phyloP scores from a whole-genome alignment of 1,140 invertebrate species.

The Leptestheria dahalacensis region DNA sequence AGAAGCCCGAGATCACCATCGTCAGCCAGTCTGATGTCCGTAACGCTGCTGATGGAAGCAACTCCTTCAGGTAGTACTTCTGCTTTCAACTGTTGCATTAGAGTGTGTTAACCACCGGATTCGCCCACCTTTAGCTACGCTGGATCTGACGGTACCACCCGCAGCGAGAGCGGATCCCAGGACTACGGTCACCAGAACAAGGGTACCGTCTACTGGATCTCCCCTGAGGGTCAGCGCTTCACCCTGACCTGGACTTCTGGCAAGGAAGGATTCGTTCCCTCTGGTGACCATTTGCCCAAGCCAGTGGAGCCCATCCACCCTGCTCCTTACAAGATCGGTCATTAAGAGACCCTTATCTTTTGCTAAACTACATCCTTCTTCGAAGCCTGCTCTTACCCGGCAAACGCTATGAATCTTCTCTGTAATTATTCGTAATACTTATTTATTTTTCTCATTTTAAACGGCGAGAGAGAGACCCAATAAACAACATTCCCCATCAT shows the following conservation, averaged over 20 bases:
- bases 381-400: no score
- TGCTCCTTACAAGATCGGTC: not conserved
- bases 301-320: not conserved
- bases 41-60: slow-evolving; percentile 5
- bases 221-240: slow-evolving; percentile 18
- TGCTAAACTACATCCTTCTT: no score
- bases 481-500: no score
- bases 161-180: not conserved
- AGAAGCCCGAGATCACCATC: not conserved
- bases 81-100: not conserved
- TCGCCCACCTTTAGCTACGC: not conserved
- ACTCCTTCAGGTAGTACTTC: not conserved
- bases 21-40: slow-evolving; percentile 9
- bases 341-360: no score
- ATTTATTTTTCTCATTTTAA: no score
- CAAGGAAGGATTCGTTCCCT: slow-evolving; percentile 19
- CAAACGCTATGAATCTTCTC: no score
- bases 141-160: slow-evolving; percentile 9
- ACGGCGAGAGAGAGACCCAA: no score
- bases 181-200: not conserved
- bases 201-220: not conserved
- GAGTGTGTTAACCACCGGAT: not conserved
- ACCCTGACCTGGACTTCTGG: slow-evolving; percentile 19
- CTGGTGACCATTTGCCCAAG: slow-evolving; percentile 18
- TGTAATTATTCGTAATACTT: no score